These are phyloP conservation scores for Lydus trimaculatus DNA, from an alignment of 2,888 invertebrate species.

Conservation along the genomic window DNA sequence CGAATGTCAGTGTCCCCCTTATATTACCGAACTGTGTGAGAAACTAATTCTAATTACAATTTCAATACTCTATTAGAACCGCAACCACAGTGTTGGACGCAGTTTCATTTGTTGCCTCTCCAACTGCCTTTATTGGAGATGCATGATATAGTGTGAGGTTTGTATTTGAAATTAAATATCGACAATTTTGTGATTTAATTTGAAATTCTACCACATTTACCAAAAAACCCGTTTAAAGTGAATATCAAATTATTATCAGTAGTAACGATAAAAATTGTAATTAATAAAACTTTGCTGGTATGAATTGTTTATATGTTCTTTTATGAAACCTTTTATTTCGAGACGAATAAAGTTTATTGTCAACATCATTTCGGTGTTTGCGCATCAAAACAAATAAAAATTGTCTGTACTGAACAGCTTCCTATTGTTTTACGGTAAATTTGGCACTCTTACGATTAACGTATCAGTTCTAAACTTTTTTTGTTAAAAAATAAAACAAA, in stretches of 20 bases:
- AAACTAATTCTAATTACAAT: slow-evolving; percentile 35
- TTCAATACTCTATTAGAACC: slow-evolving; percentile 32
- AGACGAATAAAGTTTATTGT: background rate
- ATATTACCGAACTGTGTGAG: slow-evolving; percentile 30
- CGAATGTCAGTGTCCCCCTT: slow-evolving; percentile 27
- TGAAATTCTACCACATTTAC: slow-evolving; percentile 7
- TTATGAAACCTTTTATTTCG: background rate
- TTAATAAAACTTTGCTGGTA: too few species aligned
- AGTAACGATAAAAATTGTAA: too few species aligned
- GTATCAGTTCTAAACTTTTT: background rate
- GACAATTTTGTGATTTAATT: slow-evolving; percentile 14
- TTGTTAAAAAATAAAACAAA: background rate
- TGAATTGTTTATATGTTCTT: background rate
- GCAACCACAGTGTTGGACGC: slow-evolving; percentile 28
- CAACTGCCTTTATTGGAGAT: slow-evolving; percentile 15
- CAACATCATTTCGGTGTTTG: background rate
- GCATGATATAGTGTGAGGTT: slow-evolving; percentile 16
- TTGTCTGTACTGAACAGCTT: background rate
- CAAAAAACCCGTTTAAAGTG: too few species aligned
- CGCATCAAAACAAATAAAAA: background rate
- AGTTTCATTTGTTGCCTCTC: slow-evolving; percentile 27
- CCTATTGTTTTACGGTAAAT: slow-evolving; percentile 9
- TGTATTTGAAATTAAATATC: slow-evolving; percentile 23
- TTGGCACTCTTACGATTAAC: background rate
- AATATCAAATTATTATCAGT: too few species aligned